Evolutionary conservation across 37 sponge, comb jelly and placozoan genomes (phyloP).

Genomic region (Corticium candelabrum): DNA sequence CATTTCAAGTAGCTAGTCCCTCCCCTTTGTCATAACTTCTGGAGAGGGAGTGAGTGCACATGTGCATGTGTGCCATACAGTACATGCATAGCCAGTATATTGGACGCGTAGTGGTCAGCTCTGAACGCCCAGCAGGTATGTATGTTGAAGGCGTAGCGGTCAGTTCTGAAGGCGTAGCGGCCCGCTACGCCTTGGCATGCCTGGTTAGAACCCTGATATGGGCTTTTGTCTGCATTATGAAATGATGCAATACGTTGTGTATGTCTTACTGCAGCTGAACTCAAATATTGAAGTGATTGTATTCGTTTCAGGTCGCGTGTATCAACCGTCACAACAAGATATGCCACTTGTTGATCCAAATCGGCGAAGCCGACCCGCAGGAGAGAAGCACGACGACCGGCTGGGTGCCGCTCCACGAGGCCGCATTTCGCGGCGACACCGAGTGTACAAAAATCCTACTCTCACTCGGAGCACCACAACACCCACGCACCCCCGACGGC

Average conservation of each 20-base stretch:
- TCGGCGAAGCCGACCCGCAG: constrained; percentile 70
- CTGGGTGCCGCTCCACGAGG: constrained; percentile 95
- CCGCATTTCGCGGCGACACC: constrained; percentile 70
- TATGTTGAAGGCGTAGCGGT: no score
- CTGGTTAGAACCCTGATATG: no score
- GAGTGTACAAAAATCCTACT: constrained; percentile 39
- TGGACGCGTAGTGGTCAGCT: no score
- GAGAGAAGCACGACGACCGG: constrained; percentile 78
- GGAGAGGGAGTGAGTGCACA: no score
- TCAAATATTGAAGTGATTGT: background rate
- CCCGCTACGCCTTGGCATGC: no score
- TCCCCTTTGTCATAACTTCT: no score
- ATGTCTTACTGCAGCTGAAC: background rate
- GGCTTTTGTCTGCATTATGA: no score
- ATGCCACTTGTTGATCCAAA: constrained; percentile 33
- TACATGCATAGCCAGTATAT: no score
- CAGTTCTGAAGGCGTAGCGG: no score
- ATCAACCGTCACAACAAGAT: constrained; percentile 30
- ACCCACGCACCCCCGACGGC: constrained; percentile 76
- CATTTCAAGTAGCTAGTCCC: no score
- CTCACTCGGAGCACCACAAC: constrained; percentile 60
- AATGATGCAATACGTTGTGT: background rate
- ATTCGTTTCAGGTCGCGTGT: constrained; percentile 39
- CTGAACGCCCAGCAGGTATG: no score
- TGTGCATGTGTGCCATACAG: no score